Evolutionary conservation across 1,140 invertebrate species (phyloP).

Genomic region (Drosophila micromelanica): DNA sequence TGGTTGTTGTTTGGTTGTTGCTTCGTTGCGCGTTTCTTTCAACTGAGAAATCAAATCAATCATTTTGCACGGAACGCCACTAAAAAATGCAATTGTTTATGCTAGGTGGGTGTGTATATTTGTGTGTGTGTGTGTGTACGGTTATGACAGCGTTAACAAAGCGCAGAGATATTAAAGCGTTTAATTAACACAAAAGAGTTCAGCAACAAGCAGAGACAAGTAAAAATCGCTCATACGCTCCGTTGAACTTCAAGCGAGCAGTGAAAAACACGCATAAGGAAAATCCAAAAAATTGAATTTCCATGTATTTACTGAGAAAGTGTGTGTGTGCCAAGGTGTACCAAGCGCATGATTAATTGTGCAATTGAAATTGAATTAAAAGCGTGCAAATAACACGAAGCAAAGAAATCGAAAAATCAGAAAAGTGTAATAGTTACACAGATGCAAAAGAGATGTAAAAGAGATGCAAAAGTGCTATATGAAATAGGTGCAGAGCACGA

Average conservation of each 20-base stretch:
- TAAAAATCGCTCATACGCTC: slow-evolving; percentile 78
- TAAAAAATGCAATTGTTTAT: slow-evolving; percentile 74
- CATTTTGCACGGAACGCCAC: slow-evolving; percentile 77
- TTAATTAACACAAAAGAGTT: slow-evolving; percentile 81
- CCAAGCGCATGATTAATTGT: slow-evolving; percentile 78
- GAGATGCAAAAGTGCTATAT: background rate
- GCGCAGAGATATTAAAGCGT: slow-evolving; percentile 74
- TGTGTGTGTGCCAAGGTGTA: slow-evolving; percentile 63
- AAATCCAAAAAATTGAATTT: slow-evolving; percentile 27
- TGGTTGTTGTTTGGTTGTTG: slow-evolving; percentile 45
- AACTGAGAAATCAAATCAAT: slow-evolving; percentile 79
- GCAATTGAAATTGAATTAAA: slow-evolving; percentile 79
- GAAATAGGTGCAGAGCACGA: background rate
- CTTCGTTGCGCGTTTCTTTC: slow-evolving; percentile 36
- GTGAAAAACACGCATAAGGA: slow-evolving; percentile 61
- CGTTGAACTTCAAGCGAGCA: slow-evolving; percentile 59
- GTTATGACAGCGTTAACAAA: slow-evolving; percentile 78
- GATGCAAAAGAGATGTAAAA: background rate
- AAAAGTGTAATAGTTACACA: slow-evolving; percentile 6
- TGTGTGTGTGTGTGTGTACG: slow-evolving; percentile 32
- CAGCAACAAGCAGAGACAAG: slow-evolving; percentile 64
- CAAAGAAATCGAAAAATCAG: slow-evolving; percentile 6
- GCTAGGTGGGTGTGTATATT: slow-evolving; percentile 15
- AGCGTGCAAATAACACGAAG: slow-evolving; percentile 61
- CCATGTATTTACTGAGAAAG: background rate